phyloP scores from a whole-genome alignment of 2,113 vertebrate genomes.

The Cyphomyrus discorhynchus region DNA sequence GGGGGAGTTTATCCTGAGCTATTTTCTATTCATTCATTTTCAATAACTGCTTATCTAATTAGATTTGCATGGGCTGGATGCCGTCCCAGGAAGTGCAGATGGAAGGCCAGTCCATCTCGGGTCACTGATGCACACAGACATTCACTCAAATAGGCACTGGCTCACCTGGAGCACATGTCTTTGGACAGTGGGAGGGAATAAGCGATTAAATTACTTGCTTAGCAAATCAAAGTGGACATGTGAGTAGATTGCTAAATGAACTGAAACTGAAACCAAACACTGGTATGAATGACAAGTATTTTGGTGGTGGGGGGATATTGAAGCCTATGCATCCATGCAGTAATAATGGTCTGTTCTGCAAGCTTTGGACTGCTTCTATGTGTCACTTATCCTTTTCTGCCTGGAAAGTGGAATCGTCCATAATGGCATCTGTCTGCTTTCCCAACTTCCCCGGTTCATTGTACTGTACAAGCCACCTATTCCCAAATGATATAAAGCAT shows the following conservation, averaged over 20 bases:
- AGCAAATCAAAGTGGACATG: background rate
- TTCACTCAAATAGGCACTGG: background rate
- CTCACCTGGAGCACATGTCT: background rate
- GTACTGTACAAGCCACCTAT: background rate
- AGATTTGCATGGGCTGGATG: conserved; percentile 1
- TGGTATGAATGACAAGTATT: background rate
- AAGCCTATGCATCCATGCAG: background rate
- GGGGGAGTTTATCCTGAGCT: conserved; percentile 1
- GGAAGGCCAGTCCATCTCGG: background rate
- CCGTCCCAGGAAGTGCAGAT: background rate
- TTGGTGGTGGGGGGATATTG: background rate
- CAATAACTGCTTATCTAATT: conserved; percentile 4
- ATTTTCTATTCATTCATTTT: conserved; percentile 5
- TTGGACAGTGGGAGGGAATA: background rate
- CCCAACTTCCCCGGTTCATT: background rate
- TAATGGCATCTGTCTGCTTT: background rate
- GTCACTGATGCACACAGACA: background rate
- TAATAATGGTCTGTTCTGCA: background rate
- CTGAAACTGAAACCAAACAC: background rate
- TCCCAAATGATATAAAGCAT: background rate
- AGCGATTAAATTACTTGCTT: background rate
- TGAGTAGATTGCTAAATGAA: background rate
- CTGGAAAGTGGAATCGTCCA: background rate
- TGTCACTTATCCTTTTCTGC: background rate
- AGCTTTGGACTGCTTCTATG: background rate